Evolutionary conservation across 37 sponge, comb jelly and placozoan species (phyloP).

Genomic region (Mnemiopsis leidyi): DNA sequence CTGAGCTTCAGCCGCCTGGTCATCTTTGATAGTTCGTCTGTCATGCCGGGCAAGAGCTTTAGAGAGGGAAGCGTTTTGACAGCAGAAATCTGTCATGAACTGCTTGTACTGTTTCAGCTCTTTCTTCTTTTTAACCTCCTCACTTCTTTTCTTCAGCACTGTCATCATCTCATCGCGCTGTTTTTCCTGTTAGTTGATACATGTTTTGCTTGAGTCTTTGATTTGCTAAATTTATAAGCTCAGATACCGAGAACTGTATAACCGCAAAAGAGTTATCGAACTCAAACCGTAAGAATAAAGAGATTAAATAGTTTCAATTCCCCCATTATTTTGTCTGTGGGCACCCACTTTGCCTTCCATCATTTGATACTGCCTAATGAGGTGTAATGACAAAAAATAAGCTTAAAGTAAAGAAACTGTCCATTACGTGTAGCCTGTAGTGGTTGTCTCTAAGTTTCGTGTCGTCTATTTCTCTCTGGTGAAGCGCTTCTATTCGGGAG

Average conservation of each 20-base stretch:
- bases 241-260: too few relatives aligned
- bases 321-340: too few relatives aligned
- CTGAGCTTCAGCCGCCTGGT: background rate
- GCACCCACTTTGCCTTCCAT: too few relatives aligned
- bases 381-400: too few relatives aligned
- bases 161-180: constrained; percentile 26
- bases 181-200: too few relatives aligned
- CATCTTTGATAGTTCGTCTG: constrained; percentile 18
- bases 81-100: constrained; percentile 53
- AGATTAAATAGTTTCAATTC: too few relatives aligned
- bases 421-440: constrained; percentile 5
- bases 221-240: too few relatives aligned
- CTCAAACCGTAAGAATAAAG: too few relatives aligned
- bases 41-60: constrained; percentile 60
- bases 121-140: background rate
- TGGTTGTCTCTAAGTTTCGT: constrained; percentile 11
- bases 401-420: too few relatives aligned
- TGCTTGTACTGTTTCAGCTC: constrained; percentile 49
- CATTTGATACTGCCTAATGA: too few relatives aligned
- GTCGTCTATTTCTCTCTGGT: constrained; percentile 35
- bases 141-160: constrained; percentile 24
- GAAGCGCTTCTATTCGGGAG: constrained; percentile 24
- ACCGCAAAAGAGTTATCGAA: too few relatives aligned
- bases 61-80: constrained; percentile 61
- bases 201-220: too few relatives aligned